phyloP scores from a whole-genome alignment of 2,113 vertebrate genomes.

The Corvus hawaiiensis region DNA sequence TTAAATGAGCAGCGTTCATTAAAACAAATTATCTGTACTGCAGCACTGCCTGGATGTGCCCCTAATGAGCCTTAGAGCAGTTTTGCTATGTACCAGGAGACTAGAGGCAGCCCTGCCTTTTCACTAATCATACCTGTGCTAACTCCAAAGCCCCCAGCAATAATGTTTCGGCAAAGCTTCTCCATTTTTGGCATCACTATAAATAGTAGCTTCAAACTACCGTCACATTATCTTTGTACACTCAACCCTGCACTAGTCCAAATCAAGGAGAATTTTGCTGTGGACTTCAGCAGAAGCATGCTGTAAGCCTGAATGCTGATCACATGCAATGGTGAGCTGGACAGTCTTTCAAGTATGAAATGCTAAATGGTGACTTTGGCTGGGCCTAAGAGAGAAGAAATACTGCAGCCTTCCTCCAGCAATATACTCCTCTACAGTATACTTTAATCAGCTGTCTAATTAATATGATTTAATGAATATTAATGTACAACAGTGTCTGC shows the following conservation, averaged over 20 bases:
- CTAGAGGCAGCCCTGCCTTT: neutral
- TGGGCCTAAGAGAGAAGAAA: neutral
- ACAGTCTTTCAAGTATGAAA: neutral
- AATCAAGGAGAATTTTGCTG: neutral
- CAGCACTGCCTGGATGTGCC: neutral
- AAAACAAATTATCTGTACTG: neutral
- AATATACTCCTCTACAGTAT: neutral
- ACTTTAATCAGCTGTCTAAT: neutral
- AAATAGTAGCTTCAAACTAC: neutral
- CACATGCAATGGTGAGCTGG: neutral
- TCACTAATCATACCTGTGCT: neutral
- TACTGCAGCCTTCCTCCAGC: neutral
- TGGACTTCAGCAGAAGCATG: neutral
- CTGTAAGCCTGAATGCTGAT: neutral
- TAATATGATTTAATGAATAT: slow-evolving; percentile 25
- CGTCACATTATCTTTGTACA: neutral
- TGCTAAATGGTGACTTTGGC: neutral
- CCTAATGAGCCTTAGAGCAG: neutral
- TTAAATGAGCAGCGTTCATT: slow-evolving; percentile 2
- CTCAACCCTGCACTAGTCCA: neutral
- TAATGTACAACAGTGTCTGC: neutral
- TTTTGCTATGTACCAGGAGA: neutral
- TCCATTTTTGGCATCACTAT: neutral
- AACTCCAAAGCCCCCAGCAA: neutral
- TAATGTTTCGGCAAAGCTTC: neutral